Base-by-base conservation (phyloP, 2,888 invertebrate species). In the Catocala nupta region DNA sequence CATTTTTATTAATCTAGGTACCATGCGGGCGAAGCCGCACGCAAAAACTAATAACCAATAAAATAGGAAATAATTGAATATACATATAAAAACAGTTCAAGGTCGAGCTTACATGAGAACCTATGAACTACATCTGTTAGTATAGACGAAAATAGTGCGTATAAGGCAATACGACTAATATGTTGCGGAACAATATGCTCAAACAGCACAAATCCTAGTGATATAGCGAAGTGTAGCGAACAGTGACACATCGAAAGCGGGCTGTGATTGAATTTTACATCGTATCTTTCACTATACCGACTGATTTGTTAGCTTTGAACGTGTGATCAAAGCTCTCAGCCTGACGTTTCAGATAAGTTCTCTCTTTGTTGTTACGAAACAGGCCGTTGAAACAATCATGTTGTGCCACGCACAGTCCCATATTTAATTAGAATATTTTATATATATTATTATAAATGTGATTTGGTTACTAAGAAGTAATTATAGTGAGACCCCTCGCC, bases 331-430 rank as follows among this genome's bases (percentile, higher is more conserved):
- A 54, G 54, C 54, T 8, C n/a, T 3, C 12, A 44, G 34, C 12
- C 45, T 54, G 54, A 45, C 45, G 44, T 54, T 54, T 13, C 33
- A 54, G 54, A 54, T 44, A 39, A 44, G 45, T 45, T 13, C 34
- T 33, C 11, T 36, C 54, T 44, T n/a, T 12, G 13, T 54, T 45
- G 39, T 36, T 16, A 52, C 34, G 33, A 34, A 33, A 3, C 10
- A 52, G 9, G 8, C 48, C 25, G 33, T 54, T 44, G 11, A 33
- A 44, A 43, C 43, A 54, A 54, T 52, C 13, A 52, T 13, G 13
- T 34, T 8, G 7, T 33, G 53, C 11, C 43, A 54, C 16, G 25
- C 0, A 25, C 53, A 54, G 42, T 10, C 25, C 48, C 9, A n/a
- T 5, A n/a, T 42, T 39, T 52, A 11, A 52, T 42, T 52, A 52